Base-by-base conservation (phyloP, 2,113 vertebrate genomes). In the Micromys minutus region DNA sequence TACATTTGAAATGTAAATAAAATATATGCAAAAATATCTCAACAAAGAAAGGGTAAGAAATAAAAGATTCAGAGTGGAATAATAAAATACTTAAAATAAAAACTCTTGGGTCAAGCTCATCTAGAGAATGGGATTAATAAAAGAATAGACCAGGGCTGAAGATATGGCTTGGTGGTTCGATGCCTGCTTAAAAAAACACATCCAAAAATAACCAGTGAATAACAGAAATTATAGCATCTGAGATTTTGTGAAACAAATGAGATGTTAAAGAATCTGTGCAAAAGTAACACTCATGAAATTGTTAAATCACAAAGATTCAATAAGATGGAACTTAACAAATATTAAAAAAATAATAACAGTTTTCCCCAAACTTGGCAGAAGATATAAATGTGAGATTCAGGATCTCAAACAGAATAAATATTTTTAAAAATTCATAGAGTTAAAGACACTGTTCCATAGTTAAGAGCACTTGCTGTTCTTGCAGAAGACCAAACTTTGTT, bases 111-210 rank as follows among this genome's bases (percentile, higher is more conserved):
- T 76, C 19, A 91, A 72, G 71, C 24, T 93, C 71, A 79, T 52
- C 31, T 79, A 55, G 84, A 95, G 45, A 89, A 94, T 76, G 71
- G 36, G 94, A 93, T 96, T 81, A 93, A 89, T 4, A 87, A 57
- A 96, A 94, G n/a, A 80, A 94, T 34, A 50, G 55, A 57, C 8
- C 77, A 80, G 34, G 77, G 17, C 67, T 86, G 42, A 22, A 57
- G 34, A 55, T 57, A 80, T 24, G 77, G 34, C 50, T 80, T 34
- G 31, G 76, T 52, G 47, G 9, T 74, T 22, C 71, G 39, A 24
- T 42, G 71, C n/a, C 72, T 91, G 45, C 75, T 84, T 52, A 19
- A 79, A 95, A 89, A 50, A 83, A 84, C 24, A 80, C 36, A 52
- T 17, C 61, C 22, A 39, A 24, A 31, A 76, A 47, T 11, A 52